A percentile compares a stretch with the other conserved stretches of the same genome.
Evolutionary conservation across 2,113 vertebrate genomes (phyloP).

Genomic region (Mobula hypostoma): DNA sequence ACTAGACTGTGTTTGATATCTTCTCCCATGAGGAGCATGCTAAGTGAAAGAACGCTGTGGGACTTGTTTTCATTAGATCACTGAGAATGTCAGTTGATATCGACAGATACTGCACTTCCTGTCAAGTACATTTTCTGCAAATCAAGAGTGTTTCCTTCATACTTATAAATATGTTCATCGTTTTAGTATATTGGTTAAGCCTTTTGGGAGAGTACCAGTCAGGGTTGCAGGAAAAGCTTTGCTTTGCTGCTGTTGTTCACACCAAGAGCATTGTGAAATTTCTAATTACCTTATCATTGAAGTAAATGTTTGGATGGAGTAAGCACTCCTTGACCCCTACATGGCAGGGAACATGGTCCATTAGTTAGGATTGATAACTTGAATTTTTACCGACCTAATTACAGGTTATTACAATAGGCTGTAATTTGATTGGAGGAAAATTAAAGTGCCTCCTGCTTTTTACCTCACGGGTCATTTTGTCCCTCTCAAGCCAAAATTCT

Average conservation of each 20-base stretch:
- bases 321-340: slow-evolving; percentile 73
- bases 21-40: too few relatives aligned
- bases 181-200: background rate
- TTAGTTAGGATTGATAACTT: slow-evolving; percentile 77
- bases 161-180: background rate
- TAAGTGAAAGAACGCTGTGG: background rate
- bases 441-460: slow-evolving; percentile 72
- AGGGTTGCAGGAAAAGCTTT: slow-evolving; percentile 63
- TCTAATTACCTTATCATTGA: slow-evolving; percentile 89
- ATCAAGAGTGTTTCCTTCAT: background rate
- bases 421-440: slow-evolving; percentile 98
- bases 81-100: background rate
- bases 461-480: slow-evolving; percentile 91
- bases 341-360: slow-evolving; percentile 72
- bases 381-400: slow-evolving; percentile 80
- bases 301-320: slow-evolving; percentile 77
- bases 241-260: slow-evolving; percentile 66
- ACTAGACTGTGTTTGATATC: too few relatives aligned
- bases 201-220: background rate
- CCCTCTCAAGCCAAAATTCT: slow-evolving; percentile 98
- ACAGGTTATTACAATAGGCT: slow-evolving; percentile 80
- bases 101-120: background rate
- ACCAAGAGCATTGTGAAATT: slow-evolving; percentile 68
- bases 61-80: background rate
- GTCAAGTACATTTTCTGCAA: background rate